A percentile compares a stretch with the other conserved stretches of the same genome.
phyloP scores from a whole-genome alignment of 1,140 invertebrate genomes.

The Batillaria attramentaria region DNA sequence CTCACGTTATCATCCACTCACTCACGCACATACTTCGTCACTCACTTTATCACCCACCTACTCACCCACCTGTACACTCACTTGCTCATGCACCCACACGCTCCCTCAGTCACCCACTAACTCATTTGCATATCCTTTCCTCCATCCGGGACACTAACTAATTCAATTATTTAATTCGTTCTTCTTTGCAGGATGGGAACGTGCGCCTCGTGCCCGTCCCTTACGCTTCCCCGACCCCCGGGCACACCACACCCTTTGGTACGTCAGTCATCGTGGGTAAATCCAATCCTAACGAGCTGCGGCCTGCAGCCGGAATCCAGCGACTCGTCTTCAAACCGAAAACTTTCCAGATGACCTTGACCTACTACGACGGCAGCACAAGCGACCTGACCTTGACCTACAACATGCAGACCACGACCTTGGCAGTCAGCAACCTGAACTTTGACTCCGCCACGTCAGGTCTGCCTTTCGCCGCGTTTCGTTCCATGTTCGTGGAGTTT shows the following conservation, averaged over 20 bases:
- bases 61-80: too few species aligned
- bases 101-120: too few species aligned
- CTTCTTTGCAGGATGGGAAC: constrained; percentile 20
- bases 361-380: constrained; percentile 27
- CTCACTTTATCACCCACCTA: too few species aligned
- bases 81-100: too few species aligned
- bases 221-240: not conserved
- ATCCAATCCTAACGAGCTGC: not conserved
- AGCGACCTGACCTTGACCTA: constrained; percentile 23
- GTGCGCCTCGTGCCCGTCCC: constrained; percentile 4
- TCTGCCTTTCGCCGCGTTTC: constrained; percentile 5
- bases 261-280: constrained; percentile 16
- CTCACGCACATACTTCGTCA: too few species aligned
- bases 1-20: too few species aligned
- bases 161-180: too few species aligned
- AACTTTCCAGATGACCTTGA: constrained; percentile 11
- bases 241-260: not conserved
- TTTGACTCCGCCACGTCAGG: not conserved
- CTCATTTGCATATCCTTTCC: too few species aligned
- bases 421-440: not conserved
- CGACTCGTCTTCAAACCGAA: constrained; percentile 5
- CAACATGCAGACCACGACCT: not conserved
- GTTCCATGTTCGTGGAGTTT: constrained; percentile 30
- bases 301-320: not conserved
- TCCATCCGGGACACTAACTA: too few species aligned